phyloP scores from a whole-genome alignment of 2,797 vertebrate species.

The Poecilia picta region DNA sequence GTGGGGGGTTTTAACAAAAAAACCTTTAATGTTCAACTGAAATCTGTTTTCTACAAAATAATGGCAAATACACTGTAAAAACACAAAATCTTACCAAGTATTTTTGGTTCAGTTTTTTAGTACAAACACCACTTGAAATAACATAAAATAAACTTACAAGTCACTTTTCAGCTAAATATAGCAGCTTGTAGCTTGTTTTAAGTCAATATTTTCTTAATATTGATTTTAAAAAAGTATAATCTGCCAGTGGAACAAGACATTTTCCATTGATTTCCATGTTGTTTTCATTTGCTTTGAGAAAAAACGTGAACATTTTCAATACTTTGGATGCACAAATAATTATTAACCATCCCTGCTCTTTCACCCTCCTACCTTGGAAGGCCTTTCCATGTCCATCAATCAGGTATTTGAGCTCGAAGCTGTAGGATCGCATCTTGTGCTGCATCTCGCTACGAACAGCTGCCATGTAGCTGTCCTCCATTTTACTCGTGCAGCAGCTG shows the following conservation, averaged over 20 bases:
- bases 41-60: not conserved
- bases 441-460: slow-evolving; percentile 88
- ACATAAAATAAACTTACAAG: no score
- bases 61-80: not conserved
- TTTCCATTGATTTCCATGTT: not conserved
- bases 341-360: not conserved
- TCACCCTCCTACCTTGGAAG: slow-evolving; percentile 74
- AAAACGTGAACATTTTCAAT: not conserved
- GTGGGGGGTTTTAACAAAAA: no score
- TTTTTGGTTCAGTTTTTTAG: no score
- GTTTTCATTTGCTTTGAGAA: not conserved
- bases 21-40: not conserved
- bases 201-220: no score
- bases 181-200: no score
- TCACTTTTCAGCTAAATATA: no score
- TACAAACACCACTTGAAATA: no score
- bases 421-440: slow-evolving; percentile 89
- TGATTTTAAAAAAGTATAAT: no score
- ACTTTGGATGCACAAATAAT: not conserved
- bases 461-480: slow-evolving; percentile 91
- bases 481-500: slow-evolving; percentile 90
- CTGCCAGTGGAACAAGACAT: no score
- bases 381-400: slow-evolving; percentile 84
- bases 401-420: slow-evolving; percentile 91
- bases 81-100: no score